Conservation (phyloP, 2,888 invertebrate genomes). For the Meliscaeva auricollis region DNA sequence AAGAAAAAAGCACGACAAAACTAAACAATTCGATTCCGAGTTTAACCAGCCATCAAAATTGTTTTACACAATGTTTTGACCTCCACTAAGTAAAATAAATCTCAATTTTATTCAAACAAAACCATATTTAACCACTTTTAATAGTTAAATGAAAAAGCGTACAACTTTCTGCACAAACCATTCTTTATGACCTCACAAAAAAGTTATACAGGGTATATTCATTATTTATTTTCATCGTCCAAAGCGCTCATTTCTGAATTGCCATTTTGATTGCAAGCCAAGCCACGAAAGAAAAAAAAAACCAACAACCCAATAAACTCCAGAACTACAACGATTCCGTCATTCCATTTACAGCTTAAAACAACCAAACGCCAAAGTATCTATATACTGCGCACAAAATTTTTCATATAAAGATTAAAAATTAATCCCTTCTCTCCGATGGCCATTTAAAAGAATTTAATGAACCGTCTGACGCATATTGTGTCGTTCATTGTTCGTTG, state of each 20-base stretch:
- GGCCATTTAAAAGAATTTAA: conserved; percentile 71
- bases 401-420: conserved; percentile 71
- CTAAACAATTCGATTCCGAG: too few species aligned
- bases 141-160: too few species aligned
- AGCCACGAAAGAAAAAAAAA: background rate
- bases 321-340: conserved; percentile 49
- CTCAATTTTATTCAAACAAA: too few species aligned
- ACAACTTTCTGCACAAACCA: background rate
- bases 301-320: conserved; percentile 32
- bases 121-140: too few species aligned
- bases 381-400: conserved; percentile 17
- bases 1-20: too few species aligned
- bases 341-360: conserved; percentile 62
- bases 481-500: conserved; percentile 12
- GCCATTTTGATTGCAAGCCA: background rate
- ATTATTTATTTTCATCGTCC: conserved; percentile 38
- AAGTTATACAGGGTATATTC: conserved; percentile 13
- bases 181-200: conserved; percentile 27
- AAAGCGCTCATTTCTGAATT: too few species aligned
- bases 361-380: conserved; percentile 16
- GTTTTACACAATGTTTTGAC: too few species aligned
- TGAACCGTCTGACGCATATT: conserved; percentile 42
- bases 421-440: conserved; percentile 59
- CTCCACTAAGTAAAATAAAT: too few species aligned
- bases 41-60: too few species aligned